Evolutionary conservation across 2,888 invertebrate genomes (phyloP).

Genomic region (Epinotia brunnichana): DNA sequence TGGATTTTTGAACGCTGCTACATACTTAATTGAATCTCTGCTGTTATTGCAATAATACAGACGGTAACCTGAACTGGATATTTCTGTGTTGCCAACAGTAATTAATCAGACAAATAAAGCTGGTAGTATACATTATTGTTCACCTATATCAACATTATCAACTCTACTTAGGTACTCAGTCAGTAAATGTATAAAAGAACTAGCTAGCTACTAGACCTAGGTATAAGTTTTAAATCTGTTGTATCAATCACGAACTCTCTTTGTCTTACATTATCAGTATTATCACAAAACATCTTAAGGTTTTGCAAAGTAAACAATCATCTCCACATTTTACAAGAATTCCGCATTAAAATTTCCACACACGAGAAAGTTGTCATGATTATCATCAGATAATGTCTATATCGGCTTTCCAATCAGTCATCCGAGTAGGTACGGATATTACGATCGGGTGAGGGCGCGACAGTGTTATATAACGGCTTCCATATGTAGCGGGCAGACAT

Average conservation of each 20-base stretch:
- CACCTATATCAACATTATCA: too few species aligned
- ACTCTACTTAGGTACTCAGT: too few species aligned
- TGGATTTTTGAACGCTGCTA: too few species aligned
- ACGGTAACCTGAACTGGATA: background rate
- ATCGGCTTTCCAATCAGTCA: conserved; percentile 33
- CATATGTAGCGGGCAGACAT: conserved; percentile 24
- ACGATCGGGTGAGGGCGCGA: conserved; percentile 29
- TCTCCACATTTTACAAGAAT: background rate
- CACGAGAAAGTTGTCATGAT: conserved; percentile 21
- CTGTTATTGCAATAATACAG: too few species aligned
- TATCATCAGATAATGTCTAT: conserved; percentile 29
- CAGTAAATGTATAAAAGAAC: too few species aligned
- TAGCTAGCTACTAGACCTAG: too few species aligned
- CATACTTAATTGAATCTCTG: too few species aligned
- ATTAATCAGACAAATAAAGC: too few species aligned
- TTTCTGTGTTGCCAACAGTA: background rate
- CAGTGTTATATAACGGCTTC: conserved; percentile 9
- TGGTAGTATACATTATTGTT: too few species aligned
- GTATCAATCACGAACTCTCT: background rate
- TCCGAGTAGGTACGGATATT: conserved; percentile 33
- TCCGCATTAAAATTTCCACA: conserved; percentile 4
- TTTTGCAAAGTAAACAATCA: too few species aligned
- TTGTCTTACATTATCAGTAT: background rate
- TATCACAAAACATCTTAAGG: conserved; percentile 1
- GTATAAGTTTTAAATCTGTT: background rate